phyloP scores from a whole-genome alignment of 2,113 vertebrate species.

The Coregonus clupeaformis region DNA sequence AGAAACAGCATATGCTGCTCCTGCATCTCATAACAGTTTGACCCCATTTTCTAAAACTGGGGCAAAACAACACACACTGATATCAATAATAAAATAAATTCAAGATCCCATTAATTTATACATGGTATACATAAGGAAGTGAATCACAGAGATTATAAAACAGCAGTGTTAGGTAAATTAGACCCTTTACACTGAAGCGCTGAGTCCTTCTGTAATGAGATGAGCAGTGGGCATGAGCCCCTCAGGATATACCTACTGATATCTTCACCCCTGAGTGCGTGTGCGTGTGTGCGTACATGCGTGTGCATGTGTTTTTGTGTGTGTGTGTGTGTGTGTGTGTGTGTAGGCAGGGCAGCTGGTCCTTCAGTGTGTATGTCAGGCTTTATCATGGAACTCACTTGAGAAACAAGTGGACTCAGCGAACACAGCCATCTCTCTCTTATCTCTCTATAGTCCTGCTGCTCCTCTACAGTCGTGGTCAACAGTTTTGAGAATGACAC shows the following conservation, averaged over 20 bases:
- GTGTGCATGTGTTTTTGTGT: not conserved
- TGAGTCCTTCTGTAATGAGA: not conserved
- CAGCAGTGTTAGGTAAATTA: no score
- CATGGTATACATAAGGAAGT: not conserved
- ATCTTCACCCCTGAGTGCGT: not conserved
- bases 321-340: slow-evolving; percentile 4
- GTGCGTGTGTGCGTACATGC: not conserved
- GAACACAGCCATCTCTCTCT: not conserved
- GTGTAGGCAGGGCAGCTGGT: not conserved
- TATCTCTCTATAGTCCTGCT: no score
- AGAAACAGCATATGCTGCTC: not conserved
- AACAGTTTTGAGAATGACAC: no score
- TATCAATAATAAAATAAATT: slow-evolving; percentile 1
- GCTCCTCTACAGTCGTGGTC: no score
- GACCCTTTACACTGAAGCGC: not conserved
- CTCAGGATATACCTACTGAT: not conserved
- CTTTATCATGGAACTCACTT: no score
- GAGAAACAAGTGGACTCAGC: not conserved
- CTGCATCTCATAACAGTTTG: not conserved
- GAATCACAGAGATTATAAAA: not conserved
- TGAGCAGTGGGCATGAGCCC: not conserved
- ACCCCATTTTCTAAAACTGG: slow-evolving; percentile 1
- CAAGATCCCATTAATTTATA: not conserved
- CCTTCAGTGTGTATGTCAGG: not conserved
- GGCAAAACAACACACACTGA: not conserved